Evolutionary conservation across 2,888 invertebrate species (phyloP), one percentile per base, ranked within the genome.

Genomic region (Cinara cedri): DNA sequence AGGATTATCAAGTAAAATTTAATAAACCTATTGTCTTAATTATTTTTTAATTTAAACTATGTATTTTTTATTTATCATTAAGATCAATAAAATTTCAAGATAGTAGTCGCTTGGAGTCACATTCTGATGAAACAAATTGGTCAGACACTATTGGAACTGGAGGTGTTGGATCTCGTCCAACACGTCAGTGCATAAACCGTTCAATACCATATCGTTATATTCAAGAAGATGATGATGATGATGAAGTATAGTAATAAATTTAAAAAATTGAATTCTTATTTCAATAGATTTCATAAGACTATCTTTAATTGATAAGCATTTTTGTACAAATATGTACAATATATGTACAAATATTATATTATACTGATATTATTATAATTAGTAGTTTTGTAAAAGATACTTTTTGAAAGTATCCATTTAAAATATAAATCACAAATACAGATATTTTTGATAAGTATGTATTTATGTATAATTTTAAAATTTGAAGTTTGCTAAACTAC

Each of bases 111-210:
- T 42, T 55, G 8, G 80, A 80, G 21, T n/a, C 57, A 9, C 16
- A 62, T 11, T 70, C 60, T 49, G 80, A 72, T 49, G 66, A 54
- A 21, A 62, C 42, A n/a, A 76, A 65, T 71, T 65, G 54, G 46
- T 63, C 71, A 10, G 80, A 82, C 10, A 68, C 42, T 13, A 46
- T 71, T 14, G 74, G 21, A 24, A 46, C 70, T 24, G 75, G 75
- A 51, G 74, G 78, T 24, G 57, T n/a, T n/a, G n/a, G n/a, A n/a
- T n/a, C 66, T 44, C 80, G 84, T 26, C 84, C 84, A 10, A 83
- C 83, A 75, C 82, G 84, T 1, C 84, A 84, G 72, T 84, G 84
- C 68, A 83, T 84, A 42, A 83, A 84, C 65, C 82, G 83, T 55
- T 84, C 82, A 13, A 63, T 84, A 65, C 83, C 83, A 11, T 84